Conservation (phyloP, 2,797 vertebrate species). For the Petrocephalus schoutedeni region DNA sequence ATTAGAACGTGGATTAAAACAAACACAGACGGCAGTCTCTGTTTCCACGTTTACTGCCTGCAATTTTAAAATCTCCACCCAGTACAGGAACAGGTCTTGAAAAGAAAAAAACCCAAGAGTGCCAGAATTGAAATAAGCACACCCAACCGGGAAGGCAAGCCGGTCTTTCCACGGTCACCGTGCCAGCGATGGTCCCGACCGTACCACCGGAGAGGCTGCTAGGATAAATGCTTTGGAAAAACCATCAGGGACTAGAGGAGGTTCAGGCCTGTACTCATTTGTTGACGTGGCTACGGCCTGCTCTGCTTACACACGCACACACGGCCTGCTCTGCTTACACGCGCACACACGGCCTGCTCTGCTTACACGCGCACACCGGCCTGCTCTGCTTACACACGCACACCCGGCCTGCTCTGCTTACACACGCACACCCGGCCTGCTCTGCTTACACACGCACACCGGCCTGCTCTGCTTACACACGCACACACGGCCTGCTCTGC, state of each 20-base stretch:
- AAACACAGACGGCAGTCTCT: neutral
- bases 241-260: neutral
- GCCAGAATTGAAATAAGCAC: neutral
- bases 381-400: too few species aligned
- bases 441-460: too few species aligned
- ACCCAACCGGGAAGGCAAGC: neutral
- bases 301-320: neutral
- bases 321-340: neutral
- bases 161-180: neutral
- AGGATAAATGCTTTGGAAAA: neutral
- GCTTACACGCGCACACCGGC: too few species aligned
- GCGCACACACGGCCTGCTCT: too few species aligned
- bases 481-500: too few species aligned
- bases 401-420: too few species aligned
- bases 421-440: too few species aligned
- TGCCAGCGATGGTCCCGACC: neutral
- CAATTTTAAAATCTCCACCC: neutral
- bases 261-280: neutral
- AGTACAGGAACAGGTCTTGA: neutral
- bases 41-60: neutral
- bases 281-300: neutral
- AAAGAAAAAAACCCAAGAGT: neutral
- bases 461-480: too few species aligned
- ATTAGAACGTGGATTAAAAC: slow-evolving; percentile 12
- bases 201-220: neutral